Evolutionary conservation across 2,797 vertebrate genomes (phyloP).

Genomic region (Smutsia temminckii): DNA sequence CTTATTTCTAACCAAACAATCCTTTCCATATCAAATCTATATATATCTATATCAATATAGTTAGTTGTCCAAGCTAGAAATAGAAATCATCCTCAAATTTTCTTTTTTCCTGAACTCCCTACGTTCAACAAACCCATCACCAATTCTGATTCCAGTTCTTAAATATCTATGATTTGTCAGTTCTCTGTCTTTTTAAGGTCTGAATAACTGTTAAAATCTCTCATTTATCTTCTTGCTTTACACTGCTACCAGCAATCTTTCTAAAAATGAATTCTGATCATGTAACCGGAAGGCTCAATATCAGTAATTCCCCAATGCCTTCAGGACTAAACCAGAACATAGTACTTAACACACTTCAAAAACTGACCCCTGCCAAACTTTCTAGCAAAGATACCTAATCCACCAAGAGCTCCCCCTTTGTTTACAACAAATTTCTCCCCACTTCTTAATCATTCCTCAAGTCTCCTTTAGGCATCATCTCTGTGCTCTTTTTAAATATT

Average conservation of each 20-base stretch:
- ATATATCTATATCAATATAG: neutral
- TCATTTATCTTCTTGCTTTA: neutral
- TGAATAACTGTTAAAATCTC: neutral
- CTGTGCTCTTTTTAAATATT: neutral
- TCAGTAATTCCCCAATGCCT: neutral
- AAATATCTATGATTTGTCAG: neutral
- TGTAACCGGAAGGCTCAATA: conserved; percentile 5
- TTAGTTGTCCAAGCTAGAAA: neutral
- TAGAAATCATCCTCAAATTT: neutral
- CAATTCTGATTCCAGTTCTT: conserved; percentile 4
- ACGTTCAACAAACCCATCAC: neutral
- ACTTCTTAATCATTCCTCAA: neutral
- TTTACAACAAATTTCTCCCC: neutral
- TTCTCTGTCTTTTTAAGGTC: neutral
- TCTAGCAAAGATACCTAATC: neutral
- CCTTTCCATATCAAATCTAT: neutral
- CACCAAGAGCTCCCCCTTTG: neutral
- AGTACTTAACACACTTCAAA: neutral
- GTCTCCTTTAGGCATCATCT: neutral
- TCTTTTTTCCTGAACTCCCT: neutral
- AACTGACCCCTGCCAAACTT: neutral
- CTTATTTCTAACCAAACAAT: neutral
- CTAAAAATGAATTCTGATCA: conserved; percentile 35
- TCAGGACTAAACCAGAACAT: neutral
- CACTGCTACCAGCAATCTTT: neutral